Evolutionary conservation across 2,888 invertebrate species (phyloP).

Genomic region (Pseudococcus jackbeardsleyi): DNA sequence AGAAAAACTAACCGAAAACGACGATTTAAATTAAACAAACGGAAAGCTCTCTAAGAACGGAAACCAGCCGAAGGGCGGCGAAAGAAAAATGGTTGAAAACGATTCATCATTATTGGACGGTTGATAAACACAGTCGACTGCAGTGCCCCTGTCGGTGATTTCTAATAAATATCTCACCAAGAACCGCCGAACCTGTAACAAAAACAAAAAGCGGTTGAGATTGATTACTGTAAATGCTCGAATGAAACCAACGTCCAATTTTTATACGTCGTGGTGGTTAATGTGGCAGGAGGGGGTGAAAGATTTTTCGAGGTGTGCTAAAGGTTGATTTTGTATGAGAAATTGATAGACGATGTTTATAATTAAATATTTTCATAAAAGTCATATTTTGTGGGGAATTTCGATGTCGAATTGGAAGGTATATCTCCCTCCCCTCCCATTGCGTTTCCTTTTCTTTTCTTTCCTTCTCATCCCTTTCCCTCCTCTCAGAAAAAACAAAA

Average conservation of each 20-base stretch:
- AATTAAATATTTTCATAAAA: too few species aligned
- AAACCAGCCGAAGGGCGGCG: background rate
- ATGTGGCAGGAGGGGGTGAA: background rate
- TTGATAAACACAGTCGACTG: constrained; percentile 55
- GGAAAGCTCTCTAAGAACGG: constrained; percentile 8
- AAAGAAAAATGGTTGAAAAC: background rate
- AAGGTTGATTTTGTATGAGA: too few species aligned
- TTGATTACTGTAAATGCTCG: constrained; percentile 43
- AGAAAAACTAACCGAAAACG: constrained; percentile 32
- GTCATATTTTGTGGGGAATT: too few species aligned
- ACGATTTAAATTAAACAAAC: constrained; percentile 39
- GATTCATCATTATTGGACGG: constrained; percentile 56
- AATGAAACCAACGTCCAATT: background rate
- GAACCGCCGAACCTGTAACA: constrained; percentile 48
- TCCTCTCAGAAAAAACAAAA: too few species aligned
- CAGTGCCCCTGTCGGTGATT: constrained; percentile 37
- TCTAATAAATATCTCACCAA: constrained; percentile 50
- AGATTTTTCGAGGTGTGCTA: background rate
- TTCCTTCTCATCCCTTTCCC: too few species aligned
- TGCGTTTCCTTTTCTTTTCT: too few species aligned
- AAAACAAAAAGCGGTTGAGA: constrained; percentile 30
- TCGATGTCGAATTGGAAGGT: too few species aligned
- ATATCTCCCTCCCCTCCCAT: too few species aligned
- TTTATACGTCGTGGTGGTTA: background rate
- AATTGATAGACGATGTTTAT: too few species aligned